A percentile compares a stretch with the other conserved stretches of the same genome.
Conservation (phyloP, 2,888 invertebrate species). For the Protophormia terraenovae region DNA sequence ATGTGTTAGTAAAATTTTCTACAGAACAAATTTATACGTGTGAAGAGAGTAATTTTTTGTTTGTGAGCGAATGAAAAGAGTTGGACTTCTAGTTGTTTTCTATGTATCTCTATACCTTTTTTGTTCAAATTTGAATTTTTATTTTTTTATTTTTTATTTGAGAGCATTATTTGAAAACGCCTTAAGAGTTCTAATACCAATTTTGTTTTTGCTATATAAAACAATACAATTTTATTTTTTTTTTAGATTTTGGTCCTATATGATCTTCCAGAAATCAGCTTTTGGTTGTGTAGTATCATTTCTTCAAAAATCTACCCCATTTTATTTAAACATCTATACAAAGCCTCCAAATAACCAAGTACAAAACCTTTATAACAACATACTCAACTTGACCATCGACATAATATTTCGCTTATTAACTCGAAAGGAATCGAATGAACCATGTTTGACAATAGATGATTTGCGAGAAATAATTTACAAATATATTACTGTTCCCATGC, state of each 20-base stretch:
- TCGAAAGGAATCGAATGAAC: slow-evolving; percentile 88
- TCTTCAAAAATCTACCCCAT: slow-evolving; percentile 88
- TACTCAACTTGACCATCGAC: slow-evolving; percentile 86
- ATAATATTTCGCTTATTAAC: slow-evolving; percentile 90
- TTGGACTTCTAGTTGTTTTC: too few relatives aligned
- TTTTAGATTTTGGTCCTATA: slow-evolving; percentile 87
- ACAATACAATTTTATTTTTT: slow-evolving; percentile 38
- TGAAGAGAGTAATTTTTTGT: too few relatives aligned
- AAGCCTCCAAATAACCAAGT: slow-evolving; percentile 79
- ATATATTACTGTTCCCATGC: slow-evolving; percentile 90
- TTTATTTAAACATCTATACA: slow-evolving; percentile 83
- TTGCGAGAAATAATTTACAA: slow-evolving; percentile 89
- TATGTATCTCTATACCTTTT: too few relatives aligned
- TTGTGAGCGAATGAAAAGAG: too few relatives aligned
- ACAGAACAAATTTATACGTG: too few relatives aligned
- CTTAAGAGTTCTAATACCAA: too few relatives aligned
- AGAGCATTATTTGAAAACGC: too few relatives aligned
- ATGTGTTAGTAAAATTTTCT: too few relatives aligned
- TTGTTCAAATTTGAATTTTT: too few relatives aligned
- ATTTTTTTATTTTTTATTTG: too few relatives aligned
- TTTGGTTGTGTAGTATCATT: slow-evolving; percentile 87
- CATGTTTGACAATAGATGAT: slow-evolving; percentile 85
- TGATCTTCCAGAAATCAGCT: slow-evolving; percentile 85
- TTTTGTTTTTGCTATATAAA: too few relatives aligned
- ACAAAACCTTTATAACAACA: slow-evolving; percentile 83